A percentile compares a stretch with the other conserved stretches of the same genome.
Conservation (phyloP, 2,113 vertebrate species). For the Aythya baeri region DNA sequence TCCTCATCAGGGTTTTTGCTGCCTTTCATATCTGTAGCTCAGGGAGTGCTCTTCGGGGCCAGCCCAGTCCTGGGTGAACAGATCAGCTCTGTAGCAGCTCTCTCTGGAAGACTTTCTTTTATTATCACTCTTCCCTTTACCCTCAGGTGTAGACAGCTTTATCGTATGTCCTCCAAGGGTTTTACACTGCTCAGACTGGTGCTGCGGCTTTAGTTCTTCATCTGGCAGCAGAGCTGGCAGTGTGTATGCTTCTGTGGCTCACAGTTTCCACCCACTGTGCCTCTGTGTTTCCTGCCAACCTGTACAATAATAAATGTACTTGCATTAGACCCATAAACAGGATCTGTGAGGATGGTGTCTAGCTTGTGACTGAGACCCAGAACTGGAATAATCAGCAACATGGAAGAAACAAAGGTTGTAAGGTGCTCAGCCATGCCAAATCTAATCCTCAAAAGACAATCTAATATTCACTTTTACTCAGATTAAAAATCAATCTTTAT, state of each 20-base stretch:
- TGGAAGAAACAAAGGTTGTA: neutral
- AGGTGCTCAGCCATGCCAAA: neutral
- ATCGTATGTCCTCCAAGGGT: fast-evolving
- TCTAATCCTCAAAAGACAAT: neutral
- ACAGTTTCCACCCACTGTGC: neutral
- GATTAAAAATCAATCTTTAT: fast-evolving
- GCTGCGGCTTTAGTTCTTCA: neutral
- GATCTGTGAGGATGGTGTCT: neutral
- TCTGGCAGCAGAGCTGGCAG: neutral
- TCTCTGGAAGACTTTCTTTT: neutral
- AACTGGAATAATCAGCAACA: neutral
- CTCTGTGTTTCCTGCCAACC: neutral
- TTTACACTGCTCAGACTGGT: neutral
- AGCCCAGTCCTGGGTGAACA: neutral
- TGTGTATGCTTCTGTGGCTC: neutral
- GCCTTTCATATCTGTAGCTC: neutral
- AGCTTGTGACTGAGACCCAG: fast-evolving
- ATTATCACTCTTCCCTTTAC: neutral
- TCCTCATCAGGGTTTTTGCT: neutral
- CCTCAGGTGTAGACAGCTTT: neutral
- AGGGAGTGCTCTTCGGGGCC: neutral
- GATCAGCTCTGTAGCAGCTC: neutral
- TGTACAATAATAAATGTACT: neutral
- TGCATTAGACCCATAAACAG: neutral
- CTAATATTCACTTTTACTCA: neutral